Evolutionary conservation across 2,797 vertebrate genomes (phyloP), one percentile per base, ranked within the genome.

Genomic region (Babyrousa celebensis): DNA sequence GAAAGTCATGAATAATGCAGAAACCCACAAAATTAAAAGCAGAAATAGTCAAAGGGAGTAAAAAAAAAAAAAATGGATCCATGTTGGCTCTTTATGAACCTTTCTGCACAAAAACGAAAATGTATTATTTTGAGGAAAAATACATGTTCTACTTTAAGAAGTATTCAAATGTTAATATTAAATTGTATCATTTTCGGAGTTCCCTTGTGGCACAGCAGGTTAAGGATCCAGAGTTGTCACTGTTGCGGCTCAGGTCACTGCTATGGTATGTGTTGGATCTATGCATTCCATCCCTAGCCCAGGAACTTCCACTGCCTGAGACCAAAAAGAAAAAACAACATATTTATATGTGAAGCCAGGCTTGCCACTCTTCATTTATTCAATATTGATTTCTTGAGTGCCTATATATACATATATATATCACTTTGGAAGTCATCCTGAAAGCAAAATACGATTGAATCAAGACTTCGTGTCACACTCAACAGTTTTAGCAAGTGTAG

Each of bases 61-160:
- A 10, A 86, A 54, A 40, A 7, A 32, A 27, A 6, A 40, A 7
- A 32, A 27, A 6, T 16, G 63, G 18, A 52, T 77, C 82, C 18
- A 20, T 27, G 58, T 62, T 77, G 62, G 29, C 20, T 29, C 29
- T 95, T 83, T 27, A 56, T 58, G 83, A 71, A 71, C 15, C 1
- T 25, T 93, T 29, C 70, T 29, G 32, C 6, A 11, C 56, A 82
- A 56, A 80, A 68, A 62, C 6, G 68, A 77, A 65, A 9, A 12
- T 15, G 32, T 58, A 21, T 68, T 62, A 52, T 93, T 65, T 83
- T 77, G 29, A 86, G 75, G 60, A 18, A 82, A 95, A 82, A 32
- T 12, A 6, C 16, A 48, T 56, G 32, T 85, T 32, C 6, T 70
- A 15, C 29, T 36, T 92, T 43, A 67, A 40, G 20, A 79, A n/a